A percentile compares a stretch with the other conserved stretches of the same genome.
Conservation (phyloP, 2,113 vertebrate species). For the Pituophis catenifer region DNA sequence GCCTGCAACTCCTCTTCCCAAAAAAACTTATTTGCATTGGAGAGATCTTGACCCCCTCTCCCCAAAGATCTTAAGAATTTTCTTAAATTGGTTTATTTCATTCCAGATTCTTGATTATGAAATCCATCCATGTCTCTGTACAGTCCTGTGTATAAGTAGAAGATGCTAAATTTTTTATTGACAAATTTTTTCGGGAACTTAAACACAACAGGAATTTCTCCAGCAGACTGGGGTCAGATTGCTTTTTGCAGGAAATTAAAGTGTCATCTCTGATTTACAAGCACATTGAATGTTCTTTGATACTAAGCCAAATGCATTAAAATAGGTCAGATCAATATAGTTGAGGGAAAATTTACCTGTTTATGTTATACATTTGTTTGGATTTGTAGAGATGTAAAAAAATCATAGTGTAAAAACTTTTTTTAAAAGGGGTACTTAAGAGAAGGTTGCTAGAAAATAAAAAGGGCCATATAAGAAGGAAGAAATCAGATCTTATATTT, state of each 20-base stretch:
- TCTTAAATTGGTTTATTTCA: conserved; percentile 15
- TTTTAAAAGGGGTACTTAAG: neutral
- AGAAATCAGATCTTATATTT: neutral
- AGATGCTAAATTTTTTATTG: neutral
- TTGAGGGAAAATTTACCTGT: neutral
- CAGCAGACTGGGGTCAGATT: neutral
- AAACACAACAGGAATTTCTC: conserved; percentile 3
- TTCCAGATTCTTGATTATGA: conserved; percentile 25
- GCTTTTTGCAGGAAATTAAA: neutral
- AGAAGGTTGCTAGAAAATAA: neutral
- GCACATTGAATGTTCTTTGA: neutral
- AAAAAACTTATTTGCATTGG: conserved; percentile 25
- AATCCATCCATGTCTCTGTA: neutral
- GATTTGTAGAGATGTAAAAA: conserved; percentile 10
- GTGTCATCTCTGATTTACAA: neutral
- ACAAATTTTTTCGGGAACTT: neutral
- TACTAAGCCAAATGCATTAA: neutral
- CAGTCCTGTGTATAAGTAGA: neutral
- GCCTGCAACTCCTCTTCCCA: conserved; percentile 35
- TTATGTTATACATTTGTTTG: neutral
- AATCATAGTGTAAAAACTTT: neutral
- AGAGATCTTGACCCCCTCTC: neutral
- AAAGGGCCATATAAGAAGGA: neutral
- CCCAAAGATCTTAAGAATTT: neutral
- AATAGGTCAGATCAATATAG: accelerated